Percentiles rank a stretch among this genome's conserved stretches.
Conservation (phyloP, 2,888 invertebrate genomes). For the Acanthococcus lagerstroemiae region DNA sequence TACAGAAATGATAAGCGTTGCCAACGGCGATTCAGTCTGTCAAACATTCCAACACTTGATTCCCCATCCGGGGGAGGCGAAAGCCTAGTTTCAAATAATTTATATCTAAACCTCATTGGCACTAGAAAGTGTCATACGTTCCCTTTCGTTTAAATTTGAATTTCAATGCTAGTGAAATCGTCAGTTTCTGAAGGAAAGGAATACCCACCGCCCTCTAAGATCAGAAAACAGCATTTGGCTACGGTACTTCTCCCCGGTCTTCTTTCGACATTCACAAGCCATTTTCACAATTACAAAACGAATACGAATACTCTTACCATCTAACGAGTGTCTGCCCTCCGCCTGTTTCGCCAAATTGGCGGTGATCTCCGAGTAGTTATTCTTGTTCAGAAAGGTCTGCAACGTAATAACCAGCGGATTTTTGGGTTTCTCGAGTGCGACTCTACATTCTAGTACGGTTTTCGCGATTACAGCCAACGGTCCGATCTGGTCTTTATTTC, state of each 20-base stretch:
- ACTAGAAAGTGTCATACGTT: too few relatives aligned
- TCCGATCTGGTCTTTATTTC: conserved; percentile 7
- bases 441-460: conserved; percentile 7
- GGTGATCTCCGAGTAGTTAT: not conserved
- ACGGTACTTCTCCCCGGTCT: too few relatives aligned
- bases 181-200: too few relatives aligned
- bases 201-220: not conserved
- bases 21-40: too few relatives aligned
- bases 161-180: too few relatives aligned
- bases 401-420: conserved; percentile 10
- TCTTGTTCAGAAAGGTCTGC: conserved; percentile 6
- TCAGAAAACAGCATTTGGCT: not conserved
- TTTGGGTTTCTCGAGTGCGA: conserved; percentile 1
- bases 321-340: not conserved
- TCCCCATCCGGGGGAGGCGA: too few relatives aligned
- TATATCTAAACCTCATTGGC: too few relatives aligned
- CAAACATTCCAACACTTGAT: too few relatives aligned
- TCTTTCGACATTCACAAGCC: not conserved
- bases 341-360: not conserved
- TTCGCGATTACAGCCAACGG: conserved; percentile 1
- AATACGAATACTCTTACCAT: too few relatives aligned
- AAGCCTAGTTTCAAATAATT: too few relatives aligned
- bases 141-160: too few relatives aligned
- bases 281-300: not conserved
- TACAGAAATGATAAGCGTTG: too few relatives aligned